Percentiles rank a stretch among this genome's conserved stretches.
phyloP scores from a whole-genome alignment of 30 jellyfish, hydroid and myxozoan genomes.

The Aurelia aurita complex sp. Pacific region DNA sequence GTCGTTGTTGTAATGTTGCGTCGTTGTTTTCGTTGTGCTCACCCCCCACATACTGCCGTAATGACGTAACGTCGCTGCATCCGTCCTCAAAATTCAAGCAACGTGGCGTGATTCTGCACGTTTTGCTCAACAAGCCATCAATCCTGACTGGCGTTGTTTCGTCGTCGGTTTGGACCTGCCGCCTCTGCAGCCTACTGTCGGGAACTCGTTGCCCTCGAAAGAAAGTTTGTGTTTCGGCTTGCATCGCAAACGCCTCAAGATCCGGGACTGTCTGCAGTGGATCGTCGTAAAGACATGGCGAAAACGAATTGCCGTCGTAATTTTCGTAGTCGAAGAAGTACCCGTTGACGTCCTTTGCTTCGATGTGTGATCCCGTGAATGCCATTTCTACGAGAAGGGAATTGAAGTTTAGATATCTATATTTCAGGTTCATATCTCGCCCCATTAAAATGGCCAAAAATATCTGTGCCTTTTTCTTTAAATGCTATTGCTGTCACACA shows the following conservation, averaged over 20 bases:
- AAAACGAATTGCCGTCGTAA: slow-evolving; percentile 24
- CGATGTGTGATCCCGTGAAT: not conserved
- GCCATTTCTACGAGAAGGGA: slow-evolving; percentile 18
- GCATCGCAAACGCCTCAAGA: slow-evolving; percentile 22
- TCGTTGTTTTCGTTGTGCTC: too few species aligned
- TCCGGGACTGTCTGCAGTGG: slow-evolving; percentile 67
- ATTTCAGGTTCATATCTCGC: too few species aligned
- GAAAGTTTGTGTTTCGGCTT: not conserved
- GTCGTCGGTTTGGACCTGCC: not conserved
- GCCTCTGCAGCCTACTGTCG: not conserved
- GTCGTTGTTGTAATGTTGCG: too few species aligned
- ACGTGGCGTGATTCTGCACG: slow-evolving; percentile 49
- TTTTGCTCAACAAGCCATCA: slow-evolving; percentile 22
- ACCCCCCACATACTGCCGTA: not conserved
- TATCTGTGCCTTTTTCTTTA: too few species aligned
- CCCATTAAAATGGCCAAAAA: too few species aligned
- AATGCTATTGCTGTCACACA: too few species aligned
- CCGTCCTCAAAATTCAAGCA: slow-evolving; percentile 45
- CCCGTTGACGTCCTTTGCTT: not conserved
- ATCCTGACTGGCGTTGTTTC: slow-evolving; percentile 55
- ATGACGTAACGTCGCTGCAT: slow-evolving; percentile 11
- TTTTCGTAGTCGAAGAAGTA: not conserved
- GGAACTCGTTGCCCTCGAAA: slow-evolving; percentile 51
- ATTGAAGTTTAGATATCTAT: too few species aligned
- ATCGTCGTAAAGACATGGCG: slow-evolving; percentile 36